phyloP scores from a whole-genome alignment of 2,113 vertebrate genomes.

The Scytalopus superciliaris region DNA sequence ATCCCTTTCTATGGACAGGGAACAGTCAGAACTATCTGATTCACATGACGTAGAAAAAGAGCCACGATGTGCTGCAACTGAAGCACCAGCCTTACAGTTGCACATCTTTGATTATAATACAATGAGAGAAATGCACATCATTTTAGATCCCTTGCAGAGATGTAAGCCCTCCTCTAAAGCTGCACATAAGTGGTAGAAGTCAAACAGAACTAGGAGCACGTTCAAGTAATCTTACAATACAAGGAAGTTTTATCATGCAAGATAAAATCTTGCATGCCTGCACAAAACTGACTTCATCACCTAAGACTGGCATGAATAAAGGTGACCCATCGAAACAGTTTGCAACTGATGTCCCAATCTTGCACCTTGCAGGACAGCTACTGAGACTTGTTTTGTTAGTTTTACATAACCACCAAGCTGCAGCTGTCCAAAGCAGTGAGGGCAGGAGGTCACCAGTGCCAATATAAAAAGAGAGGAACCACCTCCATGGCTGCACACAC shows the following conservation, averaged over 20 bases:
- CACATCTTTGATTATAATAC: neutral
- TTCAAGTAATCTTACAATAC: neutral
- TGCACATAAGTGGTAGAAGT: neutral
- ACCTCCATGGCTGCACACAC: neutral
- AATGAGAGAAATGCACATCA: neutral
- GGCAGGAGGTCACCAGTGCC: neutral
- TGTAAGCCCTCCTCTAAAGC: neutral
- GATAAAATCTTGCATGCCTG: neutral
- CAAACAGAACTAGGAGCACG: accelerated
- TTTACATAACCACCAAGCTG: neutral
- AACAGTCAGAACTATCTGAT: neutral
- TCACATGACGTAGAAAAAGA: neutral
- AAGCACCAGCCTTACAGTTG: neutral
- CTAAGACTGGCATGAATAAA: neutral
- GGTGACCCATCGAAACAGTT: neutral
- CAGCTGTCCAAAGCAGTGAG: neutral
- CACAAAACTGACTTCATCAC: neutral
- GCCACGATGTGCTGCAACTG: accelerated
- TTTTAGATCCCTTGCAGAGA: neutral
- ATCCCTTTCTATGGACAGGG: neutral
- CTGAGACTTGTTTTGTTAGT: neutral
- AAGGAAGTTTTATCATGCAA: neutral
- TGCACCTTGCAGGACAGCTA: neutral
- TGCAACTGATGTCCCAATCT: neutral
- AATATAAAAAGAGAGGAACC: neutral